Percentiles rank a stretch among this genome's conserved stretches.
These are phyloP conservation scores for Burhinus bistriatus DNA, from an alignment of 2,113 vertebrate genomes.

Conservation along the genomic window DNA sequence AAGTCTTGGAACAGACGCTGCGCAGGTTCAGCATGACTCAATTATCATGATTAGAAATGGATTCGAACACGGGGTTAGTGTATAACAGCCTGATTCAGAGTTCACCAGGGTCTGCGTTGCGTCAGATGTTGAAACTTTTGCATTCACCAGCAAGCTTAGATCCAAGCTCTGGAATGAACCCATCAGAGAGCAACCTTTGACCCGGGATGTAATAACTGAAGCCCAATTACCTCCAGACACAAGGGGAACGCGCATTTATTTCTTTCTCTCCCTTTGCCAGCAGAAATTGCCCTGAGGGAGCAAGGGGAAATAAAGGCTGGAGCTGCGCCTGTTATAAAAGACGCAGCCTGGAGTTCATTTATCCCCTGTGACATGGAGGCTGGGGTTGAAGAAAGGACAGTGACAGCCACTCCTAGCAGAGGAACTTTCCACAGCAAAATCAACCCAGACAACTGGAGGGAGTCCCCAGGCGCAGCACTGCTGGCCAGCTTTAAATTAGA, in stretches of 20 bases:
- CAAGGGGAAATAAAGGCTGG: neutral
- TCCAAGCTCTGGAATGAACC: neutral
- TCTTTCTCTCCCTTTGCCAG: neutral
- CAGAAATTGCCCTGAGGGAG: neutral
- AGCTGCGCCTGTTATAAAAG: neutral
- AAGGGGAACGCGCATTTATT: neutral
- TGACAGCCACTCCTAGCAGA: neutral
- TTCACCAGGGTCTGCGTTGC: neutral
- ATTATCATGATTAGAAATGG: neutral
- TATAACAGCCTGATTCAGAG: neutral
- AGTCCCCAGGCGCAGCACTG: neutral
- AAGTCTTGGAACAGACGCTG: neutral
- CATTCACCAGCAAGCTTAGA: neutral
- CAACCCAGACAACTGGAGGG: neutral
- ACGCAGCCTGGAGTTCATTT: neutral
- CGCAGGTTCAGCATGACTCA: neutral
- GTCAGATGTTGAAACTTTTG: neutral
- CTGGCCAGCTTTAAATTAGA: neutral
- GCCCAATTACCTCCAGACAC: conserved; percentile 14
- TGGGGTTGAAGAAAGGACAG: neutral
- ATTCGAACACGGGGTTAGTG: neutral
- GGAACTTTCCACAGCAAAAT: neutral
- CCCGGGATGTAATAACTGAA: neutral
- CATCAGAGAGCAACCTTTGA: neutral
- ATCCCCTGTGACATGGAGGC: neutral